A percentile compares a stretch with the other conserved stretches of the same genome.
Evolutionary conservation across 2,888 invertebrate genomes (phyloP).

Genomic region (Portevinia maculata): DNA sequence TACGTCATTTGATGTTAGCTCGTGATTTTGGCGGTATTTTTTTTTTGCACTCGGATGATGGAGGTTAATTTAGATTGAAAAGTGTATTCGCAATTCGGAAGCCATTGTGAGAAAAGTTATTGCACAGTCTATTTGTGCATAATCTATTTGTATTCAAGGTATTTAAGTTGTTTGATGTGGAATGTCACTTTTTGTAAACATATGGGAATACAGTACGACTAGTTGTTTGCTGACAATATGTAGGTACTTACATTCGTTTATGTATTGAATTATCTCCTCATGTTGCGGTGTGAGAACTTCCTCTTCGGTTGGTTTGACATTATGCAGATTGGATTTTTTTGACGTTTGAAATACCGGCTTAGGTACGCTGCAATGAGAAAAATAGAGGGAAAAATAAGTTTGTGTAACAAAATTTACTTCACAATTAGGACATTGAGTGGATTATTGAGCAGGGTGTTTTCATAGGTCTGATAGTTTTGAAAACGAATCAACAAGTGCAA

Average conservation of each 20-base stretch:
- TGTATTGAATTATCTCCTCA: slow-evolving; percentile 93
- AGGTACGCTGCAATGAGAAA: slow-evolving; percentile 85
- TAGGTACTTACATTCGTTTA: slow-evolving; percentile 90
- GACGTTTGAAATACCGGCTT: slow-evolving; percentile 89
- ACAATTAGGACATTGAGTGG: too few relatives aligned
- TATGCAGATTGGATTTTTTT: slow-evolving; percentile 82
- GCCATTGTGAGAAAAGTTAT: not conserved
- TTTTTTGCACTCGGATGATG: not conserved
- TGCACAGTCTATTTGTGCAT: slow-evolving; percentile 4
- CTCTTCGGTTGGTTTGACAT: slow-evolving; percentile 80
- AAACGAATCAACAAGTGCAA: too few relatives aligned
- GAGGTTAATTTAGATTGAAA: slow-evolving; percentile 24
- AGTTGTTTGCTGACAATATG: not conserved
- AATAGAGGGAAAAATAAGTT: not conserved
- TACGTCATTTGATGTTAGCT: slow-evolving; percentile 16
- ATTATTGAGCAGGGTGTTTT: too few relatives aligned
- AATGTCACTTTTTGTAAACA: not conserved
- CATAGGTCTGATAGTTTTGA: too few relatives aligned
- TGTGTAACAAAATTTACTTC: too few relatives aligned
- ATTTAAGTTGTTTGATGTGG: not conserved
- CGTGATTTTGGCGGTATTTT: slow-evolving; percentile 39
- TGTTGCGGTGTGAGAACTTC: slow-evolving; percentile 90
- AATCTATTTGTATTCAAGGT: not conserved
- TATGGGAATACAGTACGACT: not conserved
- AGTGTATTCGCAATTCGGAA: slow-evolving; percentile 5